These are phyloP conservation scores for Caprella mutica DNA, from an alignment of 2,888 invertebrate genomes.

Conservation along the genomic window DNA sequence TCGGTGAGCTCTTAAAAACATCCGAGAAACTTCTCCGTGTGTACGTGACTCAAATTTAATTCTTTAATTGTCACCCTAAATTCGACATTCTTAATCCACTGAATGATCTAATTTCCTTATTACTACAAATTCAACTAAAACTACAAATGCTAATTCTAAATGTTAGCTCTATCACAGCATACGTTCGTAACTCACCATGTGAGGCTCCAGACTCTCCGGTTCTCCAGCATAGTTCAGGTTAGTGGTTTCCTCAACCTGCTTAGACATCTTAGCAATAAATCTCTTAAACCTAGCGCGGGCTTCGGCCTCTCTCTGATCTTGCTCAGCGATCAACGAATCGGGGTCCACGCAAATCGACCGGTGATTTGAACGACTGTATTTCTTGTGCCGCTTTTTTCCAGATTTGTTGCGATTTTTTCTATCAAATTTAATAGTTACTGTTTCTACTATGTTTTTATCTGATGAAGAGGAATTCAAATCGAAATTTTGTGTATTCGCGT, in stretches of 20 bases:
- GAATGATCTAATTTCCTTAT: no score
- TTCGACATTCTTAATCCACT: no score
- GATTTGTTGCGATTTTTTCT: background rate
- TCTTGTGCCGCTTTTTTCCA: background rate
- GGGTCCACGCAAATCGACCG: background rate
- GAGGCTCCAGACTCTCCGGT: constrained; percentile 20
- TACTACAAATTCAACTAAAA: no score
- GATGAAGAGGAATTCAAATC: no score
- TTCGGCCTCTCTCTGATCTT: constrained; percentile 1
- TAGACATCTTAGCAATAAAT: constrained; percentile 1
- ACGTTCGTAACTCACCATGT: constrained; percentile 18
- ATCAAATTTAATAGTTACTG: background rate
- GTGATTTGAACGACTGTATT: background rate
- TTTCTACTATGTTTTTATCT: background rate
- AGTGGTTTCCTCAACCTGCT: background rate
- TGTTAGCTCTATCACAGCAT: no score
- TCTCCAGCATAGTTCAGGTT: constrained; percentile 28
- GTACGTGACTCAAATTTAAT: no score
- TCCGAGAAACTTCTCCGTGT: no score
- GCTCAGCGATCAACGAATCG: background rate
- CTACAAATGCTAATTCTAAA: no score
- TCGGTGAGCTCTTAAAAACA: no score
- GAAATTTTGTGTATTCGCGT: no score
- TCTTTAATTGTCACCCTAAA: no score
- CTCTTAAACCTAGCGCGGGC: constrained; percentile 8